Evolutionary conservation across 1,140 invertebrate genomes (phyloP).

Genomic region (Bilobella aurantiaca): DNA sequence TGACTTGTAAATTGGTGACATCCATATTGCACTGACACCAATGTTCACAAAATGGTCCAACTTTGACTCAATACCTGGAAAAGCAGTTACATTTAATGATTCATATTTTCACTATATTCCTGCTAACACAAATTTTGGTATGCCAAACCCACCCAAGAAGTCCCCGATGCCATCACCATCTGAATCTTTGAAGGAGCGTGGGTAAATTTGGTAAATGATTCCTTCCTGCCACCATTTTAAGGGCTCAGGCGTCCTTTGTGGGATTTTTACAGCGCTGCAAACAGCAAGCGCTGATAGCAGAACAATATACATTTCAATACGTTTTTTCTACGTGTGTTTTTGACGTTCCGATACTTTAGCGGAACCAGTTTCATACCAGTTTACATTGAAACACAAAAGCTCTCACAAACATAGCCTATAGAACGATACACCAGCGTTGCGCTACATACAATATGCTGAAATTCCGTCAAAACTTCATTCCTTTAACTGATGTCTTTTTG

Average conservation of each 20-base stretch:
- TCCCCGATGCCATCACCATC: constrained; percentile 64
- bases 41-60: constrained; percentile 44
- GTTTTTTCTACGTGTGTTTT: background rate
- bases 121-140: background rate
- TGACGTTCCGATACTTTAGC: background rate
- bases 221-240: constrained; percentile 57
- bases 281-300: background rate
- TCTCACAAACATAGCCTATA: too few species aligned
- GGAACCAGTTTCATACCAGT: background rate
- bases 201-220: constrained; percentile 65
- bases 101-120: too few species aligned
- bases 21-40: constrained; percentile 48
- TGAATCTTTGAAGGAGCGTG: constrained; percentile 61
- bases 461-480: too few species aligned
- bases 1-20: constrained; percentile 51
- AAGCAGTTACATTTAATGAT: too few species aligned
- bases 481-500: too few species aligned
- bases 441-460: too few species aligned
- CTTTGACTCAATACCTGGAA: constrained; percentile 38
- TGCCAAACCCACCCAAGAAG: constrained; percentile 16
- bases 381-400: too few species aligned
- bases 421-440: too few species aligned
- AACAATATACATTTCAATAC: background rate
- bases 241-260: background rate
- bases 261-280: background rate